These are phyloP conservation scores for Campylorhamphus procurvoides DNA, from an alignment of 2,113 vertebrate genomes.

Conservation along the genomic window DNA sequence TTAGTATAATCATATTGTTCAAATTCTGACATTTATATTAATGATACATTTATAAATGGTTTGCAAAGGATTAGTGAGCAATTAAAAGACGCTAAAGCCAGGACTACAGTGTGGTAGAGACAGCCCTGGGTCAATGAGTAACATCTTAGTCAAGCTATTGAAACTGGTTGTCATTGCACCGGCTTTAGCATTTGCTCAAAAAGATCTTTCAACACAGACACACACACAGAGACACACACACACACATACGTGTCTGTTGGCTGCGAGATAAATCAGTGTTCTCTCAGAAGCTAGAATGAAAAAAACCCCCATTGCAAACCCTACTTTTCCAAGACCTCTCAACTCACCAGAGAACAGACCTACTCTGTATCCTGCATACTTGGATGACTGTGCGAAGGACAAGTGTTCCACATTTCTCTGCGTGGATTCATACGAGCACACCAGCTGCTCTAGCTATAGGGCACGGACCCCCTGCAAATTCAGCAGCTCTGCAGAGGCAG, in stretches of 20 bases:
- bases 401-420: slow-evolving; percentile 66
- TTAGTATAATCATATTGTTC: not conserved
- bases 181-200: slow-evolving; percentile 37
- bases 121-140: not conserved
- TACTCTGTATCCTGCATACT: slow-evolving; percentile 59
- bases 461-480: slow-evolving; percentile 64
- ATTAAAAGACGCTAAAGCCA: slow-evolving; percentile 17
- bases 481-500: slow-evolving; percentile 62
- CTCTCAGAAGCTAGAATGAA: not conserved
- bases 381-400: slow-evolving; percentile 68
- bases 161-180: not conserved
- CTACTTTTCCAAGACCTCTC: slow-evolving; percentile 62
- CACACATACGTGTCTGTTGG: slow-evolving; percentile 43
- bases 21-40: not conserved
- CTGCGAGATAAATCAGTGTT: slow-evolving; percentile 26
- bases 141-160: not conserved
- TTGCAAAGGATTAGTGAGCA: slow-evolving; percentile 4
- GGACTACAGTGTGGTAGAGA: not conserved
- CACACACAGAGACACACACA: not conserved
- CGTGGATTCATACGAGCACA: slow-evolving; percentile 61
- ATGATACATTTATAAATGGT: not conserved
- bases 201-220: slow-evolving; percentile 44
- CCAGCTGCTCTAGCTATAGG: slow-evolving; percentile 69
- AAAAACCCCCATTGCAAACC: slow-evolving; percentile 15
- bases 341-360: slow-evolving; percentile 68